Conservation (phyloP, 2,888 invertebrate species). For the Endomychus coccineus region DNA sequence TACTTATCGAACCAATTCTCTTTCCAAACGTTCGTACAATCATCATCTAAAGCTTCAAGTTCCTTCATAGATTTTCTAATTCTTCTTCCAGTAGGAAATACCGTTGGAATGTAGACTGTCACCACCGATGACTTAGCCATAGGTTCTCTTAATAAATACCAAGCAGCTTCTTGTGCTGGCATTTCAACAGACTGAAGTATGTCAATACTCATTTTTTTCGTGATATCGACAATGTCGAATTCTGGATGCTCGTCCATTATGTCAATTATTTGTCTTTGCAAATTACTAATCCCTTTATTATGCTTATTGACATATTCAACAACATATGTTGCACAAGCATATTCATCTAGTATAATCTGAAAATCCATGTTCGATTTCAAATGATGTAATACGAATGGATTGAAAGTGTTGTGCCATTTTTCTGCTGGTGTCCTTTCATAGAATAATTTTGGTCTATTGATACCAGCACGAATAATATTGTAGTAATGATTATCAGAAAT, state of each 20-base stretch:
- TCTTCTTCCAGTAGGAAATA: too few species aligned
- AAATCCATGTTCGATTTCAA: conserved; percentile 38
- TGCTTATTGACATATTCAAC: conserved; percentile 40
- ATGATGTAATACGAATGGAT: conserved; percentile 35
- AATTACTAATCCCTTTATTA: conserved; percentile 35
- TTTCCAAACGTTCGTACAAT: too few species aligned
- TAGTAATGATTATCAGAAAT: conserved; percentile 26
- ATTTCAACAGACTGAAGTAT: conserved; percentile 35
- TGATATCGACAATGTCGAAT: conserved; percentile 31
- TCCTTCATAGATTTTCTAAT: too few species aligned
- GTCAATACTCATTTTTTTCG: conserved; percentile 30
- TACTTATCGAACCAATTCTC: too few species aligned
- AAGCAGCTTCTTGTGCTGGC: conserved; percentile 38
- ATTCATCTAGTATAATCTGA: conserved; percentile 39
- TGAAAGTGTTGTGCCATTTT: conserved; percentile 40
- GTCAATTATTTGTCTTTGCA: conserved; percentile 33
- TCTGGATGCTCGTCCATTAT: conserved; percentile 35
- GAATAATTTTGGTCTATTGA: conserved; percentile 34
- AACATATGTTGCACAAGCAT: conserved; percentile 40
- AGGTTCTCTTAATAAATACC: too few species aligned
- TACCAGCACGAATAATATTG: conserved; percentile 22
- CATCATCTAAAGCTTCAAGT: too few species aligned
- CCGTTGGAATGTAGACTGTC: too few species aligned
- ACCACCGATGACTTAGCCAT: too few species aligned
- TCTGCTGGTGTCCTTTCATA: conserved; percentile 31